Percentiles rank a stretch among this genome's conserved stretches.
Evolutionary conservation across 2,888 invertebrate species (phyloP).

Genomic region (Choreutis nemorana): DNA sequence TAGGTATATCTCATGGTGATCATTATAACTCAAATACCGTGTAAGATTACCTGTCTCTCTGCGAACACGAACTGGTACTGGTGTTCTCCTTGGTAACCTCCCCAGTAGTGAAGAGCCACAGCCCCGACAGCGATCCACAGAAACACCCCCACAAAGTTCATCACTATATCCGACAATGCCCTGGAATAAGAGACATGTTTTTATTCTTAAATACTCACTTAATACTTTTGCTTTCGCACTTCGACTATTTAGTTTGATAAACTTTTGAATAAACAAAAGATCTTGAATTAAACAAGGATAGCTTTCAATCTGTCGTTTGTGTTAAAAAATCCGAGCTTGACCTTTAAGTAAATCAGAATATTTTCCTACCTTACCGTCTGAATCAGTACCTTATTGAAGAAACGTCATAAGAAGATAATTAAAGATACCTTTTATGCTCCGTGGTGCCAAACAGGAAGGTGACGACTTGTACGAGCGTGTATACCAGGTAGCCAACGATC

Average conservation of each 20-base stretch:
- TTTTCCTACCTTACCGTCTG: too few species aligned
- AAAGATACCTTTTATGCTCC: slow-evolving; percentile 75
- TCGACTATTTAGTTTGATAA: too few species aligned
- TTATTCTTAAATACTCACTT: background rate
- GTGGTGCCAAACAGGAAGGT: slow-evolving; percentile 80
- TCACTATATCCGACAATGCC: slow-evolving; percentile 79
- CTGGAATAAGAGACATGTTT: slow-evolving; percentile 42
- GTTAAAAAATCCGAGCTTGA: too few species aligned
- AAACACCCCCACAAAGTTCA: slow-evolving; percentile 87
- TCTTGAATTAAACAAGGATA: too few species aligned
- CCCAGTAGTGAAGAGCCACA: slow-evolving; percentile 89
- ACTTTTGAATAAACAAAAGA: too few species aligned
- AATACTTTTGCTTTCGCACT: too few species aligned
- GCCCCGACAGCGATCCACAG: slow-evolving; percentile 88
- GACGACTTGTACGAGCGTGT: slow-evolving; percentile 79
- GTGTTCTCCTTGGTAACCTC: slow-evolving; percentile 83
- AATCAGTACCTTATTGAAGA: background rate
- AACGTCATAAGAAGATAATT: background rate
- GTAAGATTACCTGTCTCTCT: slow-evolving; percentile 69
- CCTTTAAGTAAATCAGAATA: too few species aligned
- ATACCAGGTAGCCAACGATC: slow-evolving; percentile 86
- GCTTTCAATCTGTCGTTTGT: too few species aligned
- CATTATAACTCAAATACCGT: background rate
- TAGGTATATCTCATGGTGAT: background rate
- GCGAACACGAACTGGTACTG: slow-evolving; percentile 76